Evolutionary conservation across 2,888 invertebrate species (phyloP).

Genomic region (Buathra laborator): DNA sequence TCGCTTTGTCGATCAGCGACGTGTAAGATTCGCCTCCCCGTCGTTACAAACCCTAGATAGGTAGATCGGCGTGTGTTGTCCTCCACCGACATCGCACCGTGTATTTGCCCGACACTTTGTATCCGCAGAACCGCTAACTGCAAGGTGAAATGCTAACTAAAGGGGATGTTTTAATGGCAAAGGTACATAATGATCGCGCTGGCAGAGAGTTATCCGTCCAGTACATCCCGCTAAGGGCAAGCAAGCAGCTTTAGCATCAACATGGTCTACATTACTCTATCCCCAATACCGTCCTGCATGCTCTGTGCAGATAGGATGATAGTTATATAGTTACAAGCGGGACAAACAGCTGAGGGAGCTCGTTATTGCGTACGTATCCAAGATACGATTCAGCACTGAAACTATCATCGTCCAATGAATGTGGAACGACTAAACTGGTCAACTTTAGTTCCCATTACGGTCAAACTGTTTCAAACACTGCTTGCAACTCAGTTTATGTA

Average conservation of each 20-base stretch:
- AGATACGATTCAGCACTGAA: not conserved
- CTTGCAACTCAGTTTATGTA: conserved; percentile 18
- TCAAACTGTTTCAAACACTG: not conserved
- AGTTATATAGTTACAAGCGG: not conserved
- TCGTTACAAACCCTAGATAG: conserved; percentile 55
- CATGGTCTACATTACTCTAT: conserved; percentile 42
- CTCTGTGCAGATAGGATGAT: not conserved
- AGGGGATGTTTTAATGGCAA: conserved; percentile 82
- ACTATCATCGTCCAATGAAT: not conserved
- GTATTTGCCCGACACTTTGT: conserved; percentile 76
- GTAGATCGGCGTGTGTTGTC: conserved; percentile 52
- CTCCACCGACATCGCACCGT: conserved; percentile 68
- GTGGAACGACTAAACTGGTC: not conserved
- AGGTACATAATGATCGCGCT: conserved; percentile 72
- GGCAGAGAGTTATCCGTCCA: conserved; percentile 40
- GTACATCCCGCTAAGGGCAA: conserved; percentile 67
- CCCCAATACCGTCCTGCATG: not conserved
- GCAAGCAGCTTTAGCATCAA: conserved; percentile 33
- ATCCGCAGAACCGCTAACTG: conserved; percentile 66
- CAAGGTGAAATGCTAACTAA: conserved; percentile 83
- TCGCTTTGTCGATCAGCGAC: conserved; percentile 83
- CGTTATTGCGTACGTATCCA: not conserved
- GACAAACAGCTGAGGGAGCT: not conserved
- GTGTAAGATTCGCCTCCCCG: conserved; percentile 80
- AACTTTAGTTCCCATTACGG: conserved; percentile 9